Evolutionary conservation across 2,797 vertebrate genomes (phyloP).

Genomic region (Dryobates pubescens): DNA sequence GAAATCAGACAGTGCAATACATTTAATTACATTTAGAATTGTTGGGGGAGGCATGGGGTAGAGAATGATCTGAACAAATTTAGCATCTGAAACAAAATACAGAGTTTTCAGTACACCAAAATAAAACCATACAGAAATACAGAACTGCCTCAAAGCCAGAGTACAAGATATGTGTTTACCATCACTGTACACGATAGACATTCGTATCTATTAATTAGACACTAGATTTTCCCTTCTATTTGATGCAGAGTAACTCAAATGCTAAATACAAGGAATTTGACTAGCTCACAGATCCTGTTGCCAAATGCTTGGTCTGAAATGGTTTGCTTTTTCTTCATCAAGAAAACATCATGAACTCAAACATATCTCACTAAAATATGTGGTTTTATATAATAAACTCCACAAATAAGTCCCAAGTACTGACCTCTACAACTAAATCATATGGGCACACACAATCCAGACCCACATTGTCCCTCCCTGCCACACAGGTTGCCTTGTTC

Average conservation of each 20-base stretch:
- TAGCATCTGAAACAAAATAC: neutral
- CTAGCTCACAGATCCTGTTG: neutral
- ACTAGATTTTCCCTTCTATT: neutral
- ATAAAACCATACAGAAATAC: neutral
- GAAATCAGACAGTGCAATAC: neutral
- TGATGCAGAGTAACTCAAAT: neutral
- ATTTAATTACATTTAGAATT: neutral
- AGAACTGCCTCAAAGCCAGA: neutral
- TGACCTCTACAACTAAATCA: fast-evolving
- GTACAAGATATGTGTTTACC: neutral
- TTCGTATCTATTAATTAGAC: neutral
- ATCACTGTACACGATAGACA: neutral
- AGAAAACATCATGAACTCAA: neutral
- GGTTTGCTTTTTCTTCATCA: neutral
- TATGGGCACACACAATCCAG: neutral
- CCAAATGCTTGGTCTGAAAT: neutral
- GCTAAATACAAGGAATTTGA: neutral
- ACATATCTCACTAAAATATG: neutral
- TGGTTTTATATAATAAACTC: neutral
- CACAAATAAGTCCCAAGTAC: neutral
- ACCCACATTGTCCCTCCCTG: fast-evolving
- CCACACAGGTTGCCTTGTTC: neutral
- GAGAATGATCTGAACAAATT: neutral
- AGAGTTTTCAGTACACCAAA: neutral
- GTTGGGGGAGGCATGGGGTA: neutral